Conservation (phyloP, 2,797 vertebrate genomes). For the Sternarchorhynchus goeldii region DNA sequence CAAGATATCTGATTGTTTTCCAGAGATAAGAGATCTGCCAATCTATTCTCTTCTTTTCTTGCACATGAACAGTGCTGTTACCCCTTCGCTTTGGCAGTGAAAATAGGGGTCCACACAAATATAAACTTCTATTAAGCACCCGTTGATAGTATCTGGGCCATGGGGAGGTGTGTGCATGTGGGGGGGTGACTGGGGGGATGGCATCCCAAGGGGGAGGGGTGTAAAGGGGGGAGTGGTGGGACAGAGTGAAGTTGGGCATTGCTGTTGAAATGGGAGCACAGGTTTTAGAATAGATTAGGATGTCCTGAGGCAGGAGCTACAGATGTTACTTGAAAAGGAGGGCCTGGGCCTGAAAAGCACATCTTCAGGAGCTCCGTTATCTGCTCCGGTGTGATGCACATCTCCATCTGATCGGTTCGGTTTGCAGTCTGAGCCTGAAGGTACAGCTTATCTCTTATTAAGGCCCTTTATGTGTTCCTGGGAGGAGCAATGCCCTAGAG, state of each 20-base stretch:
- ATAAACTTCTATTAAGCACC: constrained; percentile 28
- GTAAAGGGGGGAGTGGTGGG: no score
- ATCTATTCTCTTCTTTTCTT: constrained; percentile 58
- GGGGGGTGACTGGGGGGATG: no score
- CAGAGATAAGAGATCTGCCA: constrained; percentile 66
- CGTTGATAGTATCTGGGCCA: constrained; percentile 3
- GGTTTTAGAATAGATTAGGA: constrained; percentile 39
- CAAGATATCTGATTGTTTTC: constrained; percentile 27
- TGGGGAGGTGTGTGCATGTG: not conserved
- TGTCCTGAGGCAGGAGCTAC: constrained; percentile 1
- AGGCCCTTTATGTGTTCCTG: constrained; percentile 4
- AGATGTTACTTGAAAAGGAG: constrained; percentile 10
- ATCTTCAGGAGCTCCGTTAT: constrained; percentile 42
- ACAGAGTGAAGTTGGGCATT: constrained; percentile 3
- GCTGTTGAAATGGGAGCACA: constrained; percentile 34
- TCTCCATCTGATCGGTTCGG: constrained; percentile 41
- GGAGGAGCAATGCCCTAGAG: constrained; percentile 25
- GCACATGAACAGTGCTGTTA: constrained; percentile 31
- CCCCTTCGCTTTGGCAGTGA: constrained; percentile 9
- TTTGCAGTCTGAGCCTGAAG: constrained; percentile 39
- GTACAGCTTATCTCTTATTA: constrained; percentile 28
- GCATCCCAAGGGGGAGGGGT: no score
- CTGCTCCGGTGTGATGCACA: constrained; percentile 32
- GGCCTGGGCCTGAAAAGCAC: constrained; percentile 23
- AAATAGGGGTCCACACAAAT: constrained; percentile 36